phyloP scores from a whole-genome alignment of 2,888 invertebrate genomes.

The Himalopsyche kuldschensis region DNA sequence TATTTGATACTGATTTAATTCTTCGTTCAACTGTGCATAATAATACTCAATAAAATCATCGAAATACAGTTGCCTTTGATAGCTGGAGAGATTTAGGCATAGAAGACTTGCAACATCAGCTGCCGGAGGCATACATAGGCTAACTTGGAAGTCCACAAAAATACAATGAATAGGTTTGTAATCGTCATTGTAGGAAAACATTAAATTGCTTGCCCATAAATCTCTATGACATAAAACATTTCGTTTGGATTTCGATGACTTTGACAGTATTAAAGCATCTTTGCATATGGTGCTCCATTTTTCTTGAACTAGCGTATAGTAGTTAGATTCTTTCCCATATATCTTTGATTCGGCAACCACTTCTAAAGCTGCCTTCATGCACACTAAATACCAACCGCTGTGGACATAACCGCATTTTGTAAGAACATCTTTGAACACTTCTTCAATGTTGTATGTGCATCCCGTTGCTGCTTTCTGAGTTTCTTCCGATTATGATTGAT shows the following conservation, averaged over 20 bases:
- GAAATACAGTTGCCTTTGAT: conserved; percentile 21
- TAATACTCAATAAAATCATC: conserved; percentile 20
- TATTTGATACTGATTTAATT: conserved; percentile 6
- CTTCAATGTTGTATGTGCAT: conserved; percentile 29
- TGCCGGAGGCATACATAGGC: conserved; percentile 47
- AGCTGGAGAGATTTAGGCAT: conserved; percentile 43
- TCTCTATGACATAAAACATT: conserved; percentile 42
- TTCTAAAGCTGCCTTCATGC: conserved; percentile 43
- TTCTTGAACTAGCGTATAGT: background rate
- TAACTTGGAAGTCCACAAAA: conserved; percentile 48
- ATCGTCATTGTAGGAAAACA: conserved; percentile 39
- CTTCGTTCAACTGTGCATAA: conserved; percentile 12
- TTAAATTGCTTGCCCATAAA: conserved; percentile 43
- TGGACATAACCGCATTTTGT: conserved; percentile 30
- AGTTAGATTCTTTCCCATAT: conserved; percentile 10
- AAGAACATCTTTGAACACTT: conserved; percentile 33
- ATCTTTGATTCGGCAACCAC: conserved; percentile 38
- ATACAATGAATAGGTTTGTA: conserved; percentile 41
- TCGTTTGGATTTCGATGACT: conserved; percentile 31
- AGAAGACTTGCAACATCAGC: conserved; percentile 46
- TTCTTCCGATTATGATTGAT: conserved; percentile 38
- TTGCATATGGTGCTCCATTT: conserved; percentile 14
- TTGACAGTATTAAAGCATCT: conserved; percentile 8
- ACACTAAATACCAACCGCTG: conserved; percentile 41
- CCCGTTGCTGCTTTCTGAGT: conserved; percentile 5